Evolutionary conservation across 2,888 invertebrate species (phyloP).

Genomic region (Xestia sexstrigata): DNA sequence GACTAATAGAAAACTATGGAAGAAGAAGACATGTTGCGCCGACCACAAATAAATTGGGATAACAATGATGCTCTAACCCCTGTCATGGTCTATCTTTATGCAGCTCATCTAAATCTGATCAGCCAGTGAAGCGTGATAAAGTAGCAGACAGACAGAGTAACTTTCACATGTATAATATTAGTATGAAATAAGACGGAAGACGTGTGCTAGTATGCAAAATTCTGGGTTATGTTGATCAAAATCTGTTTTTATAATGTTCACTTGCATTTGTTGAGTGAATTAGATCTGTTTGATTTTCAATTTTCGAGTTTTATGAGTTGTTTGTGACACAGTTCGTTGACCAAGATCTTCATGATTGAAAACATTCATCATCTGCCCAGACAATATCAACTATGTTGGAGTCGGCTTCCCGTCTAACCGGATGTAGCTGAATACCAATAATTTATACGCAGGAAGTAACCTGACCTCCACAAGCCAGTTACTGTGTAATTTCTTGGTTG

Average conservation of each 20-base stretch:
- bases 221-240: constrained; percentile 47
- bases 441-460: neutral
- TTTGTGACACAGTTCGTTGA: constrained; percentile 21
- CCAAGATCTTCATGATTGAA: constrained; percentile 11
- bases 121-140: neutral
- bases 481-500: neutral
- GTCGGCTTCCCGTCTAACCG: neutral
- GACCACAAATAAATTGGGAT: neutral
- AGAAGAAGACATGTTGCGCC: neutral
- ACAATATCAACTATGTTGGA: neutral
- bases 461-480: neutral
- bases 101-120: neutral
- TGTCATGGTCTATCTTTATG: neutral
- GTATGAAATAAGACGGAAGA: constrained; percentile 40
- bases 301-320: constrained; percentile 13
- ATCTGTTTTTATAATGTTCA: constrained; percentile 38
- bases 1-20: neutral
- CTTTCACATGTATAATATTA: neutral
- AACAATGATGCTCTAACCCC: neutral
- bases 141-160: neutral
- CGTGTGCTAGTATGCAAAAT: constrained; percentile 36
- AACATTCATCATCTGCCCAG: neutral
- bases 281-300: constrained; percentile 2
- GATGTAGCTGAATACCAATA: neutral
- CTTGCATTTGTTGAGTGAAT: constrained; percentile 39